A percentile compares a stretch with the other conserved stretches of the same genome.
Evolutionary conservation across 2,888 invertebrate genomes (phyloP).

Genomic region (Aproaerema taeniolella): DNA sequence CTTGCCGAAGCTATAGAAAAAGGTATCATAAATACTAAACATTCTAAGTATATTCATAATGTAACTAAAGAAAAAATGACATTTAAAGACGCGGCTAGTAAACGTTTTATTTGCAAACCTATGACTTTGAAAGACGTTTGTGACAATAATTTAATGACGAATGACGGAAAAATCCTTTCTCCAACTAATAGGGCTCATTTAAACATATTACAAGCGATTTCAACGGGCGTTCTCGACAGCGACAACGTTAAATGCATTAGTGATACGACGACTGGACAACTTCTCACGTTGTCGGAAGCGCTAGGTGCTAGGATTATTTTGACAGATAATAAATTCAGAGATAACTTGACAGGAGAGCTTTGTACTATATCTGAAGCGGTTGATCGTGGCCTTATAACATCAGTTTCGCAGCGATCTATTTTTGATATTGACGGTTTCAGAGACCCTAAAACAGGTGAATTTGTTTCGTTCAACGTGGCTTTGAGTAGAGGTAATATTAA

Average conservation of each 20-base stretch:
- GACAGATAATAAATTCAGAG: conserved; percentile 83
- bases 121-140: conserved; percentile 94
- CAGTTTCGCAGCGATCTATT: conserved; percentile 90
- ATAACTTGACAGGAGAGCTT: conserved; percentile 84
- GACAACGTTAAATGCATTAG: conserved; percentile 90
- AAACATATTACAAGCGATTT: conserved; percentile 90
- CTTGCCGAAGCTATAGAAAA: conserved; percentile 87
- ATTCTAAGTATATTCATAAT: conserved; percentile 88
- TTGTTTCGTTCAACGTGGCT: conserved; percentile 90
- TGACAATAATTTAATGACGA: conserved; percentile 87
- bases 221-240: conserved; percentile 91
- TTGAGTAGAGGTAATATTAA: conserved; percentile 86
- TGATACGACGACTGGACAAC: conserved; percentile 86
- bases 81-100: conserved; percentile 88
- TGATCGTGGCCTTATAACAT: conserved; percentile 91
- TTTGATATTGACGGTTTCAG: conserved; percentile 95
- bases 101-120: conserved; percentile 90
- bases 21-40: conserved; percentile 88
- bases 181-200: conserved; percentile 86
- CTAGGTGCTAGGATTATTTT: conserved; percentile 88
- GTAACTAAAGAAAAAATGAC: conserved; percentile 85
- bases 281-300: conserved; percentile 91
- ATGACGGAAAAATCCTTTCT: conserved; percentile 86
- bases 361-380: conserved; percentile 92
- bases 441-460: conserved; percentile 88